phyloP scores from a whole-genome alignment of 1,140 invertebrate genomes.

The Rhagoletis zephyria region DNA sequence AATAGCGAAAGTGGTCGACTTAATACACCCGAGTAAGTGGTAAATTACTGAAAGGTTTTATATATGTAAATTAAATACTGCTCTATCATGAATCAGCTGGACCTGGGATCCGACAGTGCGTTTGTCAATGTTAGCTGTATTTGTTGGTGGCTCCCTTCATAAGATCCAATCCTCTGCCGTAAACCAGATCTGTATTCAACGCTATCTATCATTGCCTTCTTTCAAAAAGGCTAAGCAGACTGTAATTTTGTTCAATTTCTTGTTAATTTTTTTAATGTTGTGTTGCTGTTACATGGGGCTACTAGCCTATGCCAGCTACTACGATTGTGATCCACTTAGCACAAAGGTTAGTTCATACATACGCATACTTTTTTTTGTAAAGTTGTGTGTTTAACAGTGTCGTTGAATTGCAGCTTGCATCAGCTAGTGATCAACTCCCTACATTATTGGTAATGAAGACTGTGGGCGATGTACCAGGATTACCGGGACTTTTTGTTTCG shows the following conservation, averaged over 20 bases:
- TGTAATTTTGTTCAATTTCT: conserved; percentile 78
- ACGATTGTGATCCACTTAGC: conserved; percentile 83
- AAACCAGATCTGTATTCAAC: conserved; percentile 89
- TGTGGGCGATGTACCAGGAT: conserved; percentile 80
- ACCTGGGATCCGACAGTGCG: conserved; percentile 81
- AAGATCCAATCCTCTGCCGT: conserved; percentile 88
- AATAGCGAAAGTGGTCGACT: conserved; percentile 83
- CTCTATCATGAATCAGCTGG: conserved; percentile 72
- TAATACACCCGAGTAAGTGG: conserved; percentile 82
- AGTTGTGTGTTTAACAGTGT: not conserved
- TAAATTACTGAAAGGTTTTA: not conserved
- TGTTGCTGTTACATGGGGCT: conserved; percentile 83
- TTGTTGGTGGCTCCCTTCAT: conserved; percentile 87
- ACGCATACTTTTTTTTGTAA: too few species aligned
- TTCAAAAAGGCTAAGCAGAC: conserved; percentile 68
- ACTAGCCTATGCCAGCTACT: conserved; percentile 85
- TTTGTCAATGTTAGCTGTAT: conserved; percentile 85
- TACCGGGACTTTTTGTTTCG: conserved; percentile 87
- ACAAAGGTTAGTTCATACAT: conserved; percentile 72
- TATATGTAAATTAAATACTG: conserved; percentile 8
- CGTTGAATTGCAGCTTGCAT: conserved; percentile 73
- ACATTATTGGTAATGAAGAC: conserved; percentile 87
- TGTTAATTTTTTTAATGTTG: conserved; percentile 78
- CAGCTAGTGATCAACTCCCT: conserved; percentile 82
- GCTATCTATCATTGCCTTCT: conserved; percentile 77